These are phyloP conservation scores for Mamestra configurata DNA, from an alignment of 1,140 invertebrate species.

Conservation along the genomic window DNA sequence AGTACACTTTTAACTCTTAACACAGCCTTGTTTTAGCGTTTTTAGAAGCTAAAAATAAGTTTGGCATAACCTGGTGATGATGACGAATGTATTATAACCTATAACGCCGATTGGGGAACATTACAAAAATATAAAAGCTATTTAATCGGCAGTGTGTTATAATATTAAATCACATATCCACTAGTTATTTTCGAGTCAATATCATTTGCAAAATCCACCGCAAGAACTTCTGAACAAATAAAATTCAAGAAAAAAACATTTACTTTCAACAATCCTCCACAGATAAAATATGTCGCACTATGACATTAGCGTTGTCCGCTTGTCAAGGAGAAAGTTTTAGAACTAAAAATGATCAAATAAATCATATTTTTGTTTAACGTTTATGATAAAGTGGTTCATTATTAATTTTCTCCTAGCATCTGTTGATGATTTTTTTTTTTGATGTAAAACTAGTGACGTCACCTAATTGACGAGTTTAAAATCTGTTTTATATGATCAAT, in stretches of 20 bases:
- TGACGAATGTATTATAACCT: conserved; percentile 79
- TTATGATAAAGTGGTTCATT: too few species aligned
- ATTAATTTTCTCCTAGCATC: too few species aligned
- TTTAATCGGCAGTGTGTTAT: conserved; percentile 23
- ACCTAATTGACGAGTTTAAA: too few species aligned
- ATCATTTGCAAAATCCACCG: conserved; percentile 45
- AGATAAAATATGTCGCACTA: conserved; percentile 37
- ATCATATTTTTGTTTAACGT: too few species aligned
- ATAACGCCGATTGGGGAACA: conserved; percentile 62
- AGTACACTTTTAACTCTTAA: conserved; percentile 60
- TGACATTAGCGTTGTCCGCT: conserved; percentile 2
- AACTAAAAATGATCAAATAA: too few species aligned
- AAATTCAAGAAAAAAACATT: conserved; percentile 52
- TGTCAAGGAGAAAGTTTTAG: background rate
- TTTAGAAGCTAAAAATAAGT: conserved; percentile 74
- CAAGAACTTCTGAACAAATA: conserved; percentile 50
- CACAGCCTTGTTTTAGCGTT: conserved; percentile 58
- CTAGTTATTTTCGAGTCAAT: conserved; percentile 45
- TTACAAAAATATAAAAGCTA: conserved; percentile 51
- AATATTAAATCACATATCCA: conserved; percentile 47
- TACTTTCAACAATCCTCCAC: conserved; percentile 51
- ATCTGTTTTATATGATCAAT: too few species aligned
- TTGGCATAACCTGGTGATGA: conserved; percentile 67
- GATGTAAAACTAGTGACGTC: too few species aligned
- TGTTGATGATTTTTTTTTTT: too few species aligned